Percentiles rank a stretch among this genome's conserved stretches.
These are phyloP conservation scores for Tipula vernalis DNA, from an alignment of 2,888 invertebrate genomes.

Conservation along the genomic window DNA sequence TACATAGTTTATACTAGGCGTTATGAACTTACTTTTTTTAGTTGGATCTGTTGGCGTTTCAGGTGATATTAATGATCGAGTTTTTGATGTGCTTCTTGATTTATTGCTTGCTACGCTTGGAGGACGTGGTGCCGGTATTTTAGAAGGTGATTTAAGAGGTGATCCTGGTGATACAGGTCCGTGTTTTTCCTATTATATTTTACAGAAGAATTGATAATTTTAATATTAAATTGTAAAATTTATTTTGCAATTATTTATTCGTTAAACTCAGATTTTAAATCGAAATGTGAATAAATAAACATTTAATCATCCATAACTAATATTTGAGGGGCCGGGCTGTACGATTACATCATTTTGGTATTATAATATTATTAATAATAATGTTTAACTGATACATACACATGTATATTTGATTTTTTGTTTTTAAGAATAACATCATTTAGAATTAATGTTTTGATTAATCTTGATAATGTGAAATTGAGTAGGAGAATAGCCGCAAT, in stretches of 20 bases:
- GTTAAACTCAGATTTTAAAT: not conserved
- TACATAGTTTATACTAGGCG: not conserved
- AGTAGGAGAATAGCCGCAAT: no score
- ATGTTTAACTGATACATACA: not conserved
- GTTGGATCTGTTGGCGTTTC: constrained; percentile 48
- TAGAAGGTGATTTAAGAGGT: constrained; percentile 53
- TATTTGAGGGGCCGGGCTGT: not conserved
- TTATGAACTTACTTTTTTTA: constrained; percentile 52
- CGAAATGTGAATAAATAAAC: not conserved
- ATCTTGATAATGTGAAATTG: no score
- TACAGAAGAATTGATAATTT: no score
- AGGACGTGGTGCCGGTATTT: constrained; percentile 35
- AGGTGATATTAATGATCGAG: constrained; percentile 44
- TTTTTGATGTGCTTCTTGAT: constrained; percentile 31
- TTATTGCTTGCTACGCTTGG: constrained; percentile 36
- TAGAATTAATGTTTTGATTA: no score
- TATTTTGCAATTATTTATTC: not conserved
- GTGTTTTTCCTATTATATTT: constrained; percentile 44
- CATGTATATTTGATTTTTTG: no score
- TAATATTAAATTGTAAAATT: not conserved
- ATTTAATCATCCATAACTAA: not conserved
- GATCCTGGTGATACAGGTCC: constrained; percentile 51
- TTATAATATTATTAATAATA: no score
- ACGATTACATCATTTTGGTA: not conserved
- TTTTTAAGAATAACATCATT: no score